Conservation (phyloP, 2,888 invertebrate genomes). For the Rotaria sp. region DNA sequence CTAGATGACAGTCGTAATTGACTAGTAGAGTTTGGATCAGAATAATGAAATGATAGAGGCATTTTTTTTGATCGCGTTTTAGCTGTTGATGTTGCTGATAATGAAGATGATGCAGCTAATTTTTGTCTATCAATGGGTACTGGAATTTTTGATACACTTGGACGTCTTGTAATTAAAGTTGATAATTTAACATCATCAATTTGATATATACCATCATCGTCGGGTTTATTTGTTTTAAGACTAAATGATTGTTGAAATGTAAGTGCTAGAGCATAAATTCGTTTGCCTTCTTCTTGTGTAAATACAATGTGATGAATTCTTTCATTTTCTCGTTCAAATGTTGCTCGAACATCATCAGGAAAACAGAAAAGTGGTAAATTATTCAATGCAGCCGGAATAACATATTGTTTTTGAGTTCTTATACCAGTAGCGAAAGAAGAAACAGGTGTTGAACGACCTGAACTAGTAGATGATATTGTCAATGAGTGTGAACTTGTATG, state of each 20-base stretch:
- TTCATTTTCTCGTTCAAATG: not conserved
- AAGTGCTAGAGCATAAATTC: not conserved
- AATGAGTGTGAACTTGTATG: not conserved
- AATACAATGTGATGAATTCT: not conserved
- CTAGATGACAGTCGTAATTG: not conserved
- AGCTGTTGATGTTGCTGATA: no score
- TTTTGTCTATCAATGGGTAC: not conserved
- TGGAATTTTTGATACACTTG: not conserved
- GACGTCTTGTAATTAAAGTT: not conserved
- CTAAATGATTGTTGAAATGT: not conserved
- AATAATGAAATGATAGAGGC: not conserved
- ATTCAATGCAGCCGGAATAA: not conserved
- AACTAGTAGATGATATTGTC: no score
- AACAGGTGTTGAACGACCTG: not conserved
- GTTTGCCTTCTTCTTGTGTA: not conserved
- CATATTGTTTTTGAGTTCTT: not conserved
- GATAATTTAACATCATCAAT: not conserved
- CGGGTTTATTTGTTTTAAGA: not conserved
- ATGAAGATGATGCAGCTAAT: not conserved
- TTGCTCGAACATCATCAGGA: conserved; percentile 7
- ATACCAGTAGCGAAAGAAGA: not conserved
- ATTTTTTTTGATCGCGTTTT: not conserved
- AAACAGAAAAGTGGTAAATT: conserved; percentile 17
- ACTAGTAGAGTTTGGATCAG: not conserved
- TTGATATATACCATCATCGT: not conserved